Evolutionary conservation across 2,888 invertebrate genomes (phyloP).

Genomic region (Abrostola tripartita): DNA sequence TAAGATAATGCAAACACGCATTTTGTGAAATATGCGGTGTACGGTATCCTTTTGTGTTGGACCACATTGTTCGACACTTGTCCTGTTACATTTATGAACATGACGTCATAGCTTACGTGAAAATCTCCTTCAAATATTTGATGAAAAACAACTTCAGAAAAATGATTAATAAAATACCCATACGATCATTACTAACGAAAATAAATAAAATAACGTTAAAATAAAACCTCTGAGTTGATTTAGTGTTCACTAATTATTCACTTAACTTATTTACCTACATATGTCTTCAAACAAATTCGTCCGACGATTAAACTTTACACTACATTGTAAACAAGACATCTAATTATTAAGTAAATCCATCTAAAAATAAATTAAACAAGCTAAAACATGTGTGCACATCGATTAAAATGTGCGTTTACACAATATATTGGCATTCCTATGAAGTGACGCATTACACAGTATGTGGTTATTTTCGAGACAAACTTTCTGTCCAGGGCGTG

Average conservation of each 20-base stretch:
- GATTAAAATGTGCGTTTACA: slow-evolving; percentile 53
- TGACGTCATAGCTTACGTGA: slow-evolving; percentile 50
- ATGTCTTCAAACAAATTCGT: slow-evolving; percentile 40
- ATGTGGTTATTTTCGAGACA: slow-evolving; percentile 11
- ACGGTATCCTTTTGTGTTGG: slow-evolving; percentile 71
- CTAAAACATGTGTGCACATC: slow-evolving; percentile 52
- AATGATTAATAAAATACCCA: neutral
- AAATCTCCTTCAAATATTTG: slow-evolving; percentile 1
- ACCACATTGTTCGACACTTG: slow-evolving; percentile 57
- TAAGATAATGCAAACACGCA: slow-evolving; percentile 74
- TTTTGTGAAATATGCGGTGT: slow-evolving; percentile 72
- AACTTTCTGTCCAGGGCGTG: slow-evolving; percentile 37
- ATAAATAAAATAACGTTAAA: neutral
- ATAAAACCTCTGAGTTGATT: neutral
- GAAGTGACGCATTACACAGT: slow-evolving; percentile 49
- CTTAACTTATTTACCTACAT: slow-evolving; percentile 32
- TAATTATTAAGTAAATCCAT: slow-evolving; percentile 51
- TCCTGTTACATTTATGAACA: slow-evolving; percentile 50
- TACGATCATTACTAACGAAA: neutral
- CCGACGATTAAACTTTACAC: slow-evolving; percentile 43
- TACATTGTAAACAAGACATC: slow-evolving; percentile 44
- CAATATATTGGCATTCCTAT: slow-evolving; percentile 50
- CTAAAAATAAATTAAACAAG: slow-evolving; percentile 47
- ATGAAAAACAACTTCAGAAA: neutral
- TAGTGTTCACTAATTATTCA: slow-evolving; percentile 22